Evolutionary conservation across 2,797 vertebrate species (phyloP).

Genomic region (Crypturellus tataupa): DNA sequence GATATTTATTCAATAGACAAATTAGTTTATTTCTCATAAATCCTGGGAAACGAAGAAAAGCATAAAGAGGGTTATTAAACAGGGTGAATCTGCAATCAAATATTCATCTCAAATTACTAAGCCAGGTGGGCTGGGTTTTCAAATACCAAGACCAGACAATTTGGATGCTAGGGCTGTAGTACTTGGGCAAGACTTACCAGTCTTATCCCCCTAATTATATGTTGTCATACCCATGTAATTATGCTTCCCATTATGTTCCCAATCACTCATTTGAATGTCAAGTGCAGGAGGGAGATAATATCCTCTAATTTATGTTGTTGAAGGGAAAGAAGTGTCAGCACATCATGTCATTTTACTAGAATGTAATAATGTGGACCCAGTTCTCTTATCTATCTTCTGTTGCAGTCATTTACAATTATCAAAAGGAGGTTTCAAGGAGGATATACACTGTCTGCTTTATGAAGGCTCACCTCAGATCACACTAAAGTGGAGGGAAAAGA

Average conservation of each 20-base stretch:
- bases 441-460: not conserved
- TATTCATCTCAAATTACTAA: constrained; percentile 1
- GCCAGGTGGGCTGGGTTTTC: not conserved
- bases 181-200: not conserved
- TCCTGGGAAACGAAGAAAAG: not conserved
- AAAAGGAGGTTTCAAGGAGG: not conserved
- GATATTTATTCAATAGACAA: not conserved
- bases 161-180: not conserved
- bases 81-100: not conserved
- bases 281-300: not conserved
- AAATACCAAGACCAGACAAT: not conserved
- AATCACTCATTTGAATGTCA: constrained; percentile 15
- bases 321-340: not conserved
- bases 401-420: not conserved
- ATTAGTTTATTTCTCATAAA: not conserved
- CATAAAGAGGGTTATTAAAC: not conserved
- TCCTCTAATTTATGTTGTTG: constrained; percentile 1
- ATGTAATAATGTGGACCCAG: not conserved
- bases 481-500: not conserved
- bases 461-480: not conserved
- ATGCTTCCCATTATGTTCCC: constrained; percentile 3
- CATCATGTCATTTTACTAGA: not conserved
- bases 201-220: constrained; percentile 11
- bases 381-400: not conserved
- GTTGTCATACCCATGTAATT: constrained; percentile 10